Evolutionary conservation across 2,888 invertebrate species (phyloP).

Genomic region (Cybosia mesomella): DNA sequence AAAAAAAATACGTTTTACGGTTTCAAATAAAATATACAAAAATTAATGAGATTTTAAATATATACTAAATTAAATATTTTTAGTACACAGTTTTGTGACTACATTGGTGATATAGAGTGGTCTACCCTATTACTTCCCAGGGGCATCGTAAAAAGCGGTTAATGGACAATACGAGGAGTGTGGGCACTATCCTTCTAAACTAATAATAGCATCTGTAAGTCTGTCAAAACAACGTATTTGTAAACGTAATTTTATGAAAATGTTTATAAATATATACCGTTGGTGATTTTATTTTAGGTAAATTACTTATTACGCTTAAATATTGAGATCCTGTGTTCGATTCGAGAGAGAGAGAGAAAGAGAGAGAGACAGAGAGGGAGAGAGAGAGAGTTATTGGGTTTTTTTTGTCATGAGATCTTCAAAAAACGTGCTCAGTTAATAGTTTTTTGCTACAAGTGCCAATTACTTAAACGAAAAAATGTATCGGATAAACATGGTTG

Average conservation of each 20-base stretch:
- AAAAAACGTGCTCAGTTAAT: too few relatives aligned
- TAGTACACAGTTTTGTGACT: neutral
- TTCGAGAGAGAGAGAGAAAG: too few relatives aligned
- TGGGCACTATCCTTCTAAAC: neutral
- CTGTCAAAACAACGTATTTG: neutral
- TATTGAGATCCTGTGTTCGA: too few relatives aligned
- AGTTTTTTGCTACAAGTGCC: too few relatives aligned
- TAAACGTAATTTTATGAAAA: neutral
- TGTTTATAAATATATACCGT: too few relatives aligned
- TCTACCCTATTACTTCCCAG: neutral
- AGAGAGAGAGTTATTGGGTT: too few relatives aligned
- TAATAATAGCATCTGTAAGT: neutral
- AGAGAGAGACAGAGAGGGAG: too few relatives aligned
- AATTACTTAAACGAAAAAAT: too few relatives aligned
- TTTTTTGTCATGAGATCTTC: too few relatives aligned
- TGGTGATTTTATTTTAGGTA: too few relatives aligned
- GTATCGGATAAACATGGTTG: too few relatives aligned
- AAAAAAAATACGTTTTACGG: neutral
- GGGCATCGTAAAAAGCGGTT: neutral
- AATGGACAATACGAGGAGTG: neutral
- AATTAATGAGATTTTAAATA: slow-evolving; percentile 4
- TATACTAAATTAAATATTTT: neutral
- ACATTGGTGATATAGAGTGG: neutral
- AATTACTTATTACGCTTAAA: too few relatives aligned
- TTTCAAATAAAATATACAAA: neutral